These are phyloP conservation scores for Lytechinus variegatus DNA, from an alignment of 35 echinoderm and acorn worm genomes.

Conservation along the genomic window DNA sequence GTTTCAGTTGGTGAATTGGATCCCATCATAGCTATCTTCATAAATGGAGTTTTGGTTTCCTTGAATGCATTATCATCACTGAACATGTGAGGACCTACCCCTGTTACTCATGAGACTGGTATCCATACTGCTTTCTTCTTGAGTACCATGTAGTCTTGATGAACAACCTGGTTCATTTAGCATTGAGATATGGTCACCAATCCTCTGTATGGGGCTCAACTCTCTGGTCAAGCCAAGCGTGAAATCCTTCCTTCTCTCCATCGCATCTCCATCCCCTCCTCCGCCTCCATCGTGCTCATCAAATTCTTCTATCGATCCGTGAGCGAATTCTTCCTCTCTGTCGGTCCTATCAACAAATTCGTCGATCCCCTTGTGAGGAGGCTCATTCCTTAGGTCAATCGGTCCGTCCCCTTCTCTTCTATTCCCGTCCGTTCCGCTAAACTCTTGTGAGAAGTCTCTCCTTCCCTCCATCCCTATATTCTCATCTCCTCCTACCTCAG, in stretches of 20 bases:
- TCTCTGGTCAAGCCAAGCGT: slow-evolving; percentile 21
- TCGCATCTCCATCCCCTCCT: neutral
- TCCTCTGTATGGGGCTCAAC: slow-evolving; percentile 39
- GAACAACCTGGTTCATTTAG: neutral
- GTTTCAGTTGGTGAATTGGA: too few relatives aligned
- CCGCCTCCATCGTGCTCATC: neutral
- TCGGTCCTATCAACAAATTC: neutral
- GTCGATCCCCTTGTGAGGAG: neutral
- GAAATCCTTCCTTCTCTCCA: slow-evolving; percentile 18
- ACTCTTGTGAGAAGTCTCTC: neutral
- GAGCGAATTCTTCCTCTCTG: neutral
- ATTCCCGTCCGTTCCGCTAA: neutral
- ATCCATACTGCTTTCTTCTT: slow-evolving; percentile 38
- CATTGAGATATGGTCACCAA: slow-evolving; percentile 42
- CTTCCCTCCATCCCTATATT: slow-evolving; percentile 25
- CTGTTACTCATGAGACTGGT: slow-evolving; percentile 35
- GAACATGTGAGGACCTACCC: neutral
- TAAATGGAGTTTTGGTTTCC: too few relatives aligned
- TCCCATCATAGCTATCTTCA: too few relatives aligned
- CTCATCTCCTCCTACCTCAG: neutral
- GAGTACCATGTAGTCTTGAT: slow-evolving; percentile 16
- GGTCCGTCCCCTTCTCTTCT: neutral
- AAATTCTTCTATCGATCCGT: neutral
- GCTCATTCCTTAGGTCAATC: neutral
- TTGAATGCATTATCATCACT: too few relatives aligned